A percentile compares a stretch with the other conserved stretches of the same genome.
These are phyloP conservation scores for Nothobranchius kuhntae DNA, from an alignment of 2,113 vertebrate species.

Conservation along the genomic window DNA sequence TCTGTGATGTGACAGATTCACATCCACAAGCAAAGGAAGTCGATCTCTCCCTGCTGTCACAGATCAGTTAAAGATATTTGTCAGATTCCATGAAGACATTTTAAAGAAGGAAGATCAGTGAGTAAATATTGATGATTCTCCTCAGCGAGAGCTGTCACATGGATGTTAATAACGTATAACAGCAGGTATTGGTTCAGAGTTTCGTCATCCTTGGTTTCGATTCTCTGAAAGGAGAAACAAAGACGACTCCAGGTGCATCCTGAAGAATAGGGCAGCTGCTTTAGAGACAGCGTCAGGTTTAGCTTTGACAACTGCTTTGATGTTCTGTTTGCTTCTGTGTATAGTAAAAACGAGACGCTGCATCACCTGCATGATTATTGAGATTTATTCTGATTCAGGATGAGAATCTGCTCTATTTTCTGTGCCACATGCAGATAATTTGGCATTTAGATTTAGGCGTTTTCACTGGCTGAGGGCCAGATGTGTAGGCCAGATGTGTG, in stretches of 20 bases:
- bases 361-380: neutral
- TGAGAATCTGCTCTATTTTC: neutral
- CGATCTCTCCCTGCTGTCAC: too few relatives aligned
- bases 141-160: neutral
- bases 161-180: conserved; percentile 1
- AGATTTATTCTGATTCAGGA: conserved; percentile 7
- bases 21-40: too few relatives aligned
- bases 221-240: neutral
- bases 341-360: conserved; percentile 3
- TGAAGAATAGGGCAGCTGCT: conserved; percentile 21
- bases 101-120: too few relatives aligned
- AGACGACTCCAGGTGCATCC: conserved; percentile 7
- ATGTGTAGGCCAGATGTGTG: too few relatives aligned
- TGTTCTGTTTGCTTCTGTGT: conserved; percentile 7
- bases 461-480: conserved; percentile 9
- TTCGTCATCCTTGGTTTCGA: conserved; percentile 23
- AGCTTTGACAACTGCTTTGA: conserved; percentile 34
- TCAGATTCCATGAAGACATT: too few relatives aligned
- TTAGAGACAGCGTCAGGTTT: conserved; percentile 20
- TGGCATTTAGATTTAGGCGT: conserved; percentile 29
- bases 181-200: conserved; percentile 28
- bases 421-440: neutral
- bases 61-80: too few relatives aligned
- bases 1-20: too few relatives aligned
- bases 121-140: neutral